Evolutionary conservation across 1,140 invertebrate species (phyloP).

Genomic region (Drosophila watanabei): DNA sequence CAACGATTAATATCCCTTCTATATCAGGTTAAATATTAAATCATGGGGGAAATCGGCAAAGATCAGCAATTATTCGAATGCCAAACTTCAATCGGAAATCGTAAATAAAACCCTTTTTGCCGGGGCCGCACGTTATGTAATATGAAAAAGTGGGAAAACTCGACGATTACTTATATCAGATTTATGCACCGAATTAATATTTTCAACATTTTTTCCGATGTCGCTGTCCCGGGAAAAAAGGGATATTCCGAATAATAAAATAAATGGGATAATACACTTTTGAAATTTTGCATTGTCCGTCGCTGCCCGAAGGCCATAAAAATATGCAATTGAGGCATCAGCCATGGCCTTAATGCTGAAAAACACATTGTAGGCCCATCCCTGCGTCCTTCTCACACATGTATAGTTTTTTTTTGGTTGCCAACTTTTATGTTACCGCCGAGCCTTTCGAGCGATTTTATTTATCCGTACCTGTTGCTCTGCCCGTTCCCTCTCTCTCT

Average conservation of each 20-base stretch:
- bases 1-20: not conserved
- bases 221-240: not conserved
- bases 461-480: slow-evolving; percentile 34
- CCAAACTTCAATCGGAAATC: slow-evolving; percentile 5
- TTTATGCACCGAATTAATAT: slow-evolving; percentile 44
- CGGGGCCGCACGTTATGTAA: not conserved
- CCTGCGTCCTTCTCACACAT: not conserved
- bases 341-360: slow-evolving; percentile 31
- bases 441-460: slow-evolving; percentile 16
- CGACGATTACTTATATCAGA: slow-evolving; percentile 48
- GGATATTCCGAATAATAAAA: slow-evolving; percentile 4
- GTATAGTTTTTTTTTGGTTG: not conserved
- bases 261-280: slow-evolving; percentile 45
- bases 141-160: slow-evolving; percentile 24
- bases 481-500: not conserved
- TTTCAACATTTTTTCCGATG: not conserved
- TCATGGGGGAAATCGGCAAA: not conserved
- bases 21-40: not conserved
- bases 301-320: slow-evolving; percentile 19
- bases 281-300: slow-evolving; percentile 32
- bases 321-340: slow-evolving; percentile 45
- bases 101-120: slow-evolving; percentile 5
- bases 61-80: slow-evolving; percentile 33
- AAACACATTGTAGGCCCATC: slow-evolving; percentile 14
- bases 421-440: slow-evolving; percentile 41